A percentile compares a stretch with the other conserved stretches of the same genome.
These are phyloP conservation scores for Erythrocebus patas DNA, from an alignment of 2,113 vertebrate genomes.

Conservation along the genomic window DNA sequence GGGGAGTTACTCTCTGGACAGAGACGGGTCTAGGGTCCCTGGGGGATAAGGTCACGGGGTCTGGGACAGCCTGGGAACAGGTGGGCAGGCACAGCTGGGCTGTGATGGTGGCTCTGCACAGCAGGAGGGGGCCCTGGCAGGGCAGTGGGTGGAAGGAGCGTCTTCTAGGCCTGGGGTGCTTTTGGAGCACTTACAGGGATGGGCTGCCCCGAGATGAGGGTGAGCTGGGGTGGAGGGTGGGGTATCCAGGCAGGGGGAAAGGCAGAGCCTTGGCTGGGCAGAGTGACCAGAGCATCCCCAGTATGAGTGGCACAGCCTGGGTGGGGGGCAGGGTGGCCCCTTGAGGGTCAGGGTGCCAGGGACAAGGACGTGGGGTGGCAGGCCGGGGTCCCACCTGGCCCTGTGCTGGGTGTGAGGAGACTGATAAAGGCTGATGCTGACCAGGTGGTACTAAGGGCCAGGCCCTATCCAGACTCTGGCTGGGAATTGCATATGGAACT, in stretches of 20 bases:
- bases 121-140: background rate
- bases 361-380: background rate
- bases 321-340: background rate
- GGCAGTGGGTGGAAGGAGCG: fast-evolving
- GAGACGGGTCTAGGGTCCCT: background rate
- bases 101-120: background rate
- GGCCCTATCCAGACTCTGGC: background rate
- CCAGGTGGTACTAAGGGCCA: background rate
- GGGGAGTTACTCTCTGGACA: background rate
- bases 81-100: background rate
- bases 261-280: background rate
- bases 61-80: background rate
- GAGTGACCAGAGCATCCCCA: background rate
- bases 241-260: background rate
- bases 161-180: background rate
- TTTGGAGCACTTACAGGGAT: background rate
- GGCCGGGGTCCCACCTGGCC: background rate
- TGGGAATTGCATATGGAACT: background rate
- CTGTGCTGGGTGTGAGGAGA: background rate
- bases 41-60: background rate
- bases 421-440: background rate
- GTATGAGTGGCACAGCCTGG: background rate
- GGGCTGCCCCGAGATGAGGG: background rate
- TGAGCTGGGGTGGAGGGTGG: background rate
- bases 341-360: background rate